Evolutionary conservation across 2,797 vertebrate genomes (phyloP), one percentile per base, ranked within the genome.

Genomic region (Petrocephalus sullivani): DNA sequence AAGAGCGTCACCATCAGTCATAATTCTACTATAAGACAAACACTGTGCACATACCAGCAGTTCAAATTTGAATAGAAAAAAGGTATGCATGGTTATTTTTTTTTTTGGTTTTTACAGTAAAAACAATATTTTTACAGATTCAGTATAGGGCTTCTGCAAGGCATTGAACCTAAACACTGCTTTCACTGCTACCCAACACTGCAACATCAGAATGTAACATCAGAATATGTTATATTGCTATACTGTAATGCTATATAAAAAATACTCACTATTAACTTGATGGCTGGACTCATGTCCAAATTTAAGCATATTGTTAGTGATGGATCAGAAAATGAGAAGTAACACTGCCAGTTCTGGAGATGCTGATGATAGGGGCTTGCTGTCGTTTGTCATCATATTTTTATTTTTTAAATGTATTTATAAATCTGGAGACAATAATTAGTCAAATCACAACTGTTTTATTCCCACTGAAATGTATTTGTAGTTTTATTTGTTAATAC

Each of bases 1-100:
- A 37, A 58, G 21, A 41, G 54, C 19, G 60, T 86, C 33, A 19
- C 14, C 28, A 58, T 58, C 84, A 86, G 84, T 58, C 84, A 58
- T 37, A 58, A 58, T 58, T 60, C 84, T 19, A 85, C 21, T 60
- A 56, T 86, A 86, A 86, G 21, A 28, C 54, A 86, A 86, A 86
- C 56, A 19, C 23, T 57, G 19, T 41, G 12, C 28, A 58, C 28
- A 7, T 56, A 28, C 21, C 10, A 16, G 51, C 28, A 53, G 14
- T 23, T 54, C 23, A 8, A 56, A 56, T 9, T 54, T 53, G 56
- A 85, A 85, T 6, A 46, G 7, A 16, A 78, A 46, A 19, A 46
- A n/a, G 16, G 16, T n/a, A 19, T 46, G 16, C 37, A 6, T 71
- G 12, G 19, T 78, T 12, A 41, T 78, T 78, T 78, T n/a, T 78